Evolutionary conservation across 64 coral and sea anemone genomes (phyloP).

Genomic region (Exaiptasia diaphana): DNA sequence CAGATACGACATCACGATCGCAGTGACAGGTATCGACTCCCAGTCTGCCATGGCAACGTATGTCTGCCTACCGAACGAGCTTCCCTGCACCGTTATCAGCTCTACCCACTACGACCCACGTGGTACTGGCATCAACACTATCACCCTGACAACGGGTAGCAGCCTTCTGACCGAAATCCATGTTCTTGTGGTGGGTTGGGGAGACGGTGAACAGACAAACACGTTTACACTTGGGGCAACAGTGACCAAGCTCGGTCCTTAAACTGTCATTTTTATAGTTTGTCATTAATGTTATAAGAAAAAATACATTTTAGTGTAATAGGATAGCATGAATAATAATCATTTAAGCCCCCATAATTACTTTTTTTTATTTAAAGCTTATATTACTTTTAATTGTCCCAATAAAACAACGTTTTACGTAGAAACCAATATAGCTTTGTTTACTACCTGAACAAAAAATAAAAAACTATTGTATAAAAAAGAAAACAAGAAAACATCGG

Average conservation of each 20-base stretch:
- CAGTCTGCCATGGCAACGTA: slow-evolving; percentile 76
- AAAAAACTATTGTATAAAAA: no score
- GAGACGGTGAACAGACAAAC: slow-evolving; percentile 68
- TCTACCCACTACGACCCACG: slow-evolving; percentile 55
- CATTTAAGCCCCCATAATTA: no score
- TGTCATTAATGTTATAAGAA: no score
- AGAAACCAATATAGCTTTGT: no score
- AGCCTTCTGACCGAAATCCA: slow-evolving; percentile 35
- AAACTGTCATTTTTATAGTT: no score
- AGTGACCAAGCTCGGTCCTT: slow-evolving; percentile 51
- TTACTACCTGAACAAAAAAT: no score
- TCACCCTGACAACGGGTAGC: slow-evolving; percentile 57
- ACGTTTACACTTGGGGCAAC: slow-evolving; percentile 67
- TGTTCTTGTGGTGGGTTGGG: slow-evolving; percentile 66
- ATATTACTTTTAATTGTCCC: no score
- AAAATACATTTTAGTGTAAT: no score
- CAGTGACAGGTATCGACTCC: slow-evolving; percentile 47
- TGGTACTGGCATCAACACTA: slow-evolving; percentile 62
- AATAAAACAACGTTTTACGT: no score
- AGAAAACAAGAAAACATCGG: no score
- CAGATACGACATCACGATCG: slow-evolving; percentile 49
- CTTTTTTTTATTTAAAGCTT: no score
- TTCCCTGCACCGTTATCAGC: slow-evolving; percentile 17
- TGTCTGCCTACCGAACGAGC: slow-evolving; percentile 39
- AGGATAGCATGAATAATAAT: no score